Base-by-base conservation (phyloP, 2,113 vertebrate species). In the Anguilla rostrata region DNA sequence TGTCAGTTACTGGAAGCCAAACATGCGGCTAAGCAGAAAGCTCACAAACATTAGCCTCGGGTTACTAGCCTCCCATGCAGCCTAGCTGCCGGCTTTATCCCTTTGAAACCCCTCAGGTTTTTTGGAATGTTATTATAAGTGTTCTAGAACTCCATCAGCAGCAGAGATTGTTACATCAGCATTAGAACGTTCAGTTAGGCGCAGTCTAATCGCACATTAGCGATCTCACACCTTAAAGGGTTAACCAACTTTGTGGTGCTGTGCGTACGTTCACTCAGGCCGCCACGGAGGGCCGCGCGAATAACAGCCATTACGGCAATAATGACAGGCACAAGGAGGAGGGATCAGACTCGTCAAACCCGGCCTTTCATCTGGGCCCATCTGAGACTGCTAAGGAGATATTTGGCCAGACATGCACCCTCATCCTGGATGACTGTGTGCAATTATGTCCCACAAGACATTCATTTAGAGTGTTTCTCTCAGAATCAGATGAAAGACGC, bases 371-470 rank as follows among this genome's bases (percentile, higher is more conserved):
- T 91, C 92, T 90, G 78, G 40, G 88, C 88, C 66, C 43, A 92
- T 94, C 92, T 92, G 88, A 92, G 94, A 91, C 91, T 92, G 92
- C 94, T 92, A 93, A 90, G 89, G 82, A 86, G 92, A 90, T 92
- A 89, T 89, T 93, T 93, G 91, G 88, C 85, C 91, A 94, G 92
- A 93, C 92, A 92, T 91, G 89, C 92, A 84, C 92, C 92, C 91
- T 93, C 90, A 93, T 93, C 92, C 93, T 92, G 93, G 93, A 94
- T 93, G 92, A 92, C 92, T 94, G 90, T 91, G 89, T 92, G 92
- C 93, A 94, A 95, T 95, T 94, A 94, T 93, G 94, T 87, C 87
- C 90, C 89, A 89, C 91, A 94, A 90, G 92, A 92, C 92, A 92
- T 92, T 91, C 93, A 93, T 93, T 94, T 91, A 93, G 92, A 26